Percentiles rank a stretch among this genome's conserved stretches.
These are phyloP conservation scores for Linyphia triangularis DNA, from an alignment of 2,888 invertebrate species.

Conservation along the genomic window DNA sequence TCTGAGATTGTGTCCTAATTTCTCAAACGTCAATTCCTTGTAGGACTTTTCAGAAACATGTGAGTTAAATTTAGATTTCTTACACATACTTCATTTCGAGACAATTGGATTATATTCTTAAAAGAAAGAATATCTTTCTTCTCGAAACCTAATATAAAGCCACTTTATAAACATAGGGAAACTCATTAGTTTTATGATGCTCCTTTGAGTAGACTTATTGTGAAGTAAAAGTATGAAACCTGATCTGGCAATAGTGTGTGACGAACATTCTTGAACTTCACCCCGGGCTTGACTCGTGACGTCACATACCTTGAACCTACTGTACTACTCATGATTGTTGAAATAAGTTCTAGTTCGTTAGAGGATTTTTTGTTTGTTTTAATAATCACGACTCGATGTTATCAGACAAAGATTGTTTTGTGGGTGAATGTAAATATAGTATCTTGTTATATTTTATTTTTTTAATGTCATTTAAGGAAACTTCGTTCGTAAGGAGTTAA, in stretches of 20 bases:
- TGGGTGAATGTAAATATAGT: too few species aligned
- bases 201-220: not conserved
- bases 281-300: constrained; percentile 55
- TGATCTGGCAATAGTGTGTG: constrained; percentile 5
- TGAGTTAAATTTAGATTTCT: not conserved
- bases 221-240: constrained; percentile 4
- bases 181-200: not conserved
- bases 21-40: too few species aligned
- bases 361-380: too few species aligned
- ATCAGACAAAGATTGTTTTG: too few species aligned
- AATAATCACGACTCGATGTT: too few species aligned
- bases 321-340: constrained; percentile 19
- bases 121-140: constrained; percentile 16
- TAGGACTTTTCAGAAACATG: too few species aligned
- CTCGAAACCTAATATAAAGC: not conserved
- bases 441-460: too few species aligned
- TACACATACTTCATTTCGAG: not conserved
- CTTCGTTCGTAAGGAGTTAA: too few species aligned
- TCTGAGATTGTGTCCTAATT: too few species aligned
- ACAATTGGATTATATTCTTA: not conserved
- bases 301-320: constrained; percentile 15
- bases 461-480: too few species aligned
- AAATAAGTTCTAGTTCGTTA: not conserved
- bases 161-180: not conserved
- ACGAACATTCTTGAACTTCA: constrained; percentile 50